Evolutionary conservation across 2,797 vertebrate species (phyloP), one percentile per base, ranked within the genome.

Genomic region (Enoplosus armatus): DNA sequence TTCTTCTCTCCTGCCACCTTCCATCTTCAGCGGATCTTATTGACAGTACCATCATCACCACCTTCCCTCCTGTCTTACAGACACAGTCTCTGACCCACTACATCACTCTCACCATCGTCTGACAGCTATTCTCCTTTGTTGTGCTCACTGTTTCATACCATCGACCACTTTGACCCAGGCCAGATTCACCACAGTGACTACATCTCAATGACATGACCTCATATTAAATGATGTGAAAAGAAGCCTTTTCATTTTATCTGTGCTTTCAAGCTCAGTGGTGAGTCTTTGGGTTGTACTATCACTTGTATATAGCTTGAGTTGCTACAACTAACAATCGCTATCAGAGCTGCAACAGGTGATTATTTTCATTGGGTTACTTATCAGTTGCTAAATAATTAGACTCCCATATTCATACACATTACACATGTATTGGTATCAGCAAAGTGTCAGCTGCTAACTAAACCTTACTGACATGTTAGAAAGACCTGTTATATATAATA

Each of bases 1-100:
- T 62, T 7, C 39, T 51, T 56, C 66, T 68, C 24, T 58, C 58
- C 62, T 50, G 16, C 48, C 77, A 67, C 39, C 31, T 65, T 72
- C 77, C 56, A 70, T 77, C 72, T 55, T 71, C 37, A 60, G 33
- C 71, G 47, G 61, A 82, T 72, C 45, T 60, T 69, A 61, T 43
- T 48, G 41, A 37, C 73, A 43, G 26, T 3, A 55, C 24, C 39
- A 33, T 29, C 27, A 69, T 62, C 58, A 41, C n/a, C 33, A 75
- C 39, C 27, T n/a, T 24, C 55, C 29, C 29, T 71, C n/a, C 51
- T 22, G 26, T 70, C 27, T 15, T 22, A 68, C 43, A 48, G 20
- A 79, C 43, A 59, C 4, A 16, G 59, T 62, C 58, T 66, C 27
- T 37, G 11, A 54, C 54, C 35, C 5, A 14, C 55, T 48, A 2